Evolutionary conservation across 2,888 invertebrate genomes (phyloP).

Genomic region (Dione juno): DNA sequence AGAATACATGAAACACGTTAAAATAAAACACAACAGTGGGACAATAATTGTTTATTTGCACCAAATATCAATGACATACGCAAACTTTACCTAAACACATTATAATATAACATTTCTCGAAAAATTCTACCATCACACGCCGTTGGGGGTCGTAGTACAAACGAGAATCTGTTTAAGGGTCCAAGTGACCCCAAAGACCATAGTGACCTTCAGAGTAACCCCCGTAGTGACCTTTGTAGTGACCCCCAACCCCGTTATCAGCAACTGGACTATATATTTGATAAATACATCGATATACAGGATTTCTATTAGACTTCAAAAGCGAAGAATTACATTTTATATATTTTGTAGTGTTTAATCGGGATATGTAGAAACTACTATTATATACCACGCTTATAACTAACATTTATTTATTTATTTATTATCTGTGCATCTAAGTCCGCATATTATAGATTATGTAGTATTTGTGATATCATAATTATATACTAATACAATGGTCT

Average conservation of each 20-base stretch:
- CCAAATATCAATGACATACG: constrained; percentile 54
- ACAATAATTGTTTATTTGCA: constrained; percentile 56
- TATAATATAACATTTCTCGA: constrained; percentile 45
- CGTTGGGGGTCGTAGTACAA: constrained; percentile 11
- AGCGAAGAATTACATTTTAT: constrained; percentile 39
- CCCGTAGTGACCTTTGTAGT: neutral
- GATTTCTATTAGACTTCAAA: constrained; percentile 30
- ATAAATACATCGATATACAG: constrained; percentile 36
- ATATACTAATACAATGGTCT: no score
- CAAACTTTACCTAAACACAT: constrained; percentile 52
- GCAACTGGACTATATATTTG: constrained; percentile 41
- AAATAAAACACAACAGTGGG: constrained; percentile 46
- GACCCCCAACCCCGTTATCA: constrained; percentile 6
- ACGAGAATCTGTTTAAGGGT: neutral
- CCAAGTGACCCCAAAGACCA: neutral
- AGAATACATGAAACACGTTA: neutral
- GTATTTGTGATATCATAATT: no score
- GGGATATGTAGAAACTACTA: constrained; percentile 41
- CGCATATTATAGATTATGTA: constrained; percentile 23
- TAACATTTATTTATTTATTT: constrained; percentile 44
- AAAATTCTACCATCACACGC: constrained; percentile 39
- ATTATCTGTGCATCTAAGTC: constrained; percentile 37
- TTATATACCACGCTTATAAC: constrained; percentile 36
- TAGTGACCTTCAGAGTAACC: neutral
- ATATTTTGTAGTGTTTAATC: constrained; percentile 14